Percentiles rank a stretch among this genome's conserved stretches.
Conservation (phyloP, 2,113 vertebrate genomes). For the Seriola aureovittata region DNA sequence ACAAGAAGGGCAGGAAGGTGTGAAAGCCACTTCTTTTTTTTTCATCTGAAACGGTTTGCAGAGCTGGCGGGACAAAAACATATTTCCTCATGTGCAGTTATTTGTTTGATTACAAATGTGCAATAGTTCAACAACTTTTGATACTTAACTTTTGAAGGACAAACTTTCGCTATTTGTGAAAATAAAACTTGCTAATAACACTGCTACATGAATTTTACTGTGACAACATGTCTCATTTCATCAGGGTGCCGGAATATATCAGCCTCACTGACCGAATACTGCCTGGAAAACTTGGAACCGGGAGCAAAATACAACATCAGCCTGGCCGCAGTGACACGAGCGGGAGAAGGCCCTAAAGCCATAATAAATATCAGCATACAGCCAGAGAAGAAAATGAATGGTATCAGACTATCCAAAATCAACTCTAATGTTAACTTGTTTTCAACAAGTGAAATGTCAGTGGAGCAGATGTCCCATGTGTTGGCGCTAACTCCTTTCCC, state of each 20-base stretch:
- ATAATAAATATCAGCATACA: conserved; percentile 23
- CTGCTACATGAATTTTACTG: background rate
- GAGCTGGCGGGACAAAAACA: background rate
- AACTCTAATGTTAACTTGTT: background rate
- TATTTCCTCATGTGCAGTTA: background rate
- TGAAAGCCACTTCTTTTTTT: background rate
- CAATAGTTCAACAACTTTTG: background rate
- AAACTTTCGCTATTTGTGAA: background rate
- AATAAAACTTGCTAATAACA: background rate
- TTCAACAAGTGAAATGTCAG: background rate
- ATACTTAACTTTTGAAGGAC: background rate
- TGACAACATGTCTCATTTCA: conserved; percentile 2
- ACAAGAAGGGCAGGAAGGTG: conserved; percentile 23
- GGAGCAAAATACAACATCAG: conserved; percentile 66
- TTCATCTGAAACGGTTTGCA: background rate
- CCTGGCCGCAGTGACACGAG: conserved; percentile 66
- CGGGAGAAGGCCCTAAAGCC: conserved; percentile 64
- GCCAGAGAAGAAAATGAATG: conserved; percentile 39
- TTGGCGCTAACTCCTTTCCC: background rate
- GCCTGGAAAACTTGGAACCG: conserved; percentile 59
- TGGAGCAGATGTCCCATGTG: background rate
- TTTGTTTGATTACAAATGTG: background rate
- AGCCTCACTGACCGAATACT: conserved; percentile 27
- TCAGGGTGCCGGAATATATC: conserved; percentile 66
- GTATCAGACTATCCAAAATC: conserved; percentile 27